These are phyloP conservation scores for Urechis unicinctus DNA, from an alignment of 2,888 invertebrate genomes.

Conservation along the genomic window DNA sequence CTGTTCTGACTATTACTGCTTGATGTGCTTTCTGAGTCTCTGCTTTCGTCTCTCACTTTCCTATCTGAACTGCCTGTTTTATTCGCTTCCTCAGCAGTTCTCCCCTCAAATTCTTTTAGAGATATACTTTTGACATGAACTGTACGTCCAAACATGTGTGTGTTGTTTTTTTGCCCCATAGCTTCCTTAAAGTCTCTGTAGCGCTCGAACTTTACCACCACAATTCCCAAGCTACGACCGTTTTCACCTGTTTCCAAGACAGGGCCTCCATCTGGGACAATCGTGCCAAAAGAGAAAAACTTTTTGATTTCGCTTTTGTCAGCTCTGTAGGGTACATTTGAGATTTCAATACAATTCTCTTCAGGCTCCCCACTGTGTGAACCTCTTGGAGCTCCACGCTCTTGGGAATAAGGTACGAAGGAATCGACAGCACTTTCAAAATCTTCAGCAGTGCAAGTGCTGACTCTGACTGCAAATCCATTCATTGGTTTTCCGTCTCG, in stretches of 20 bases:
- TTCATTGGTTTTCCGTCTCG: constrained; percentile 62
- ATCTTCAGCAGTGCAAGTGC: constrained; percentile 64
- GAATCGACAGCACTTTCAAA: constrained; percentile 71
- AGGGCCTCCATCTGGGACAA: constrained; percentile 94
- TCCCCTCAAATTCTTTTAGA: constrained; percentile 6
- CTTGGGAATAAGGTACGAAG: constrained; percentile 8
- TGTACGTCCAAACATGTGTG: not conserved
- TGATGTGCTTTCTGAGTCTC: not conserved
- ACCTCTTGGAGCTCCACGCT: constrained; percentile 11
- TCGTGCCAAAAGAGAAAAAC: constrained; percentile 87
- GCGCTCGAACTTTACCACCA: constrained; percentile 70
- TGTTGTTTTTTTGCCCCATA: constrained; percentile 56
- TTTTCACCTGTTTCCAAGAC: constrained; percentile 18
- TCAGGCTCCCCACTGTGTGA: constrained; percentile 2
- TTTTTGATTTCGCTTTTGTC: constrained; percentile 71
- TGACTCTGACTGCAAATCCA: constrained; percentile 63
- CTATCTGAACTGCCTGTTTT: not conserved
- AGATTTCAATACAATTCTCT: constrained; percentile 12
- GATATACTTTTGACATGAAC: constrained; percentile 6
- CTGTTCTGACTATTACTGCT: not conserved
- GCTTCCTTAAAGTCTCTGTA: constrained; percentile 67
- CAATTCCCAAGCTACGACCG: constrained; percentile 58
- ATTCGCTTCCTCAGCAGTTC: not conserved
- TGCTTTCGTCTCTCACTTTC: not conserved
- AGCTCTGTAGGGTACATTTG: constrained; percentile 17